These are phyloP conservation scores for Orestias chungarensis DNA, from an alignment of 2,797 vertebrate genomes.

Conservation along the genomic window DNA sequence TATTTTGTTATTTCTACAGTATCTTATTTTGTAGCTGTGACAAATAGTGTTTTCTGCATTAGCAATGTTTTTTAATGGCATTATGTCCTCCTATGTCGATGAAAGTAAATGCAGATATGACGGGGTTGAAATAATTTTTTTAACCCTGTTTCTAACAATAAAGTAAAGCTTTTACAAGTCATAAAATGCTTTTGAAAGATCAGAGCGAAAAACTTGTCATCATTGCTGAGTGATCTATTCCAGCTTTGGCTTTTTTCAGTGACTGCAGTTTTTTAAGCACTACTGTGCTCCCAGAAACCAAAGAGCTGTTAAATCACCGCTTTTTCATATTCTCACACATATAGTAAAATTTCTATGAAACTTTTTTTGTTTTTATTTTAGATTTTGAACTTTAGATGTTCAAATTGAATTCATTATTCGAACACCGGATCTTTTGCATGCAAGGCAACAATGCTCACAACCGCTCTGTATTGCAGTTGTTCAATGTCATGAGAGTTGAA, in stretches of 20 bases:
- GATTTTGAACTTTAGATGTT: neutral
- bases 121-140: neutral
- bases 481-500: neutral
- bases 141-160: neutral
- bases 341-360: neutral
- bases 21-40: neutral
- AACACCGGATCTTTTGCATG: neutral
- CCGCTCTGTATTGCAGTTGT: neutral
- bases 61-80: neutral
- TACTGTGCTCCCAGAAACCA: neutral
- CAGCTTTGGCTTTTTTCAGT: neutral
- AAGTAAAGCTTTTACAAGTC: neutral
- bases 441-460: neutral
- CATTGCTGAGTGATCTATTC: neutral
- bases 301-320: neutral
- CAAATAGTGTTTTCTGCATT: too few relatives aligned
- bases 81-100: neutral
- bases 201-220: neutral
- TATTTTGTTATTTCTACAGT: neutral
- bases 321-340: neutral
- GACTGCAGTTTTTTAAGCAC: neutral
- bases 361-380: neutral
- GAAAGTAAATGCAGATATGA: neutral
- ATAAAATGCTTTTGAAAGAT: neutral
- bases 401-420: neutral